Evolutionary conservation across 2,113 vertebrate species (phyloP).

Genomic region (Rhynchopsitta pachyrhyncha): DNA sequence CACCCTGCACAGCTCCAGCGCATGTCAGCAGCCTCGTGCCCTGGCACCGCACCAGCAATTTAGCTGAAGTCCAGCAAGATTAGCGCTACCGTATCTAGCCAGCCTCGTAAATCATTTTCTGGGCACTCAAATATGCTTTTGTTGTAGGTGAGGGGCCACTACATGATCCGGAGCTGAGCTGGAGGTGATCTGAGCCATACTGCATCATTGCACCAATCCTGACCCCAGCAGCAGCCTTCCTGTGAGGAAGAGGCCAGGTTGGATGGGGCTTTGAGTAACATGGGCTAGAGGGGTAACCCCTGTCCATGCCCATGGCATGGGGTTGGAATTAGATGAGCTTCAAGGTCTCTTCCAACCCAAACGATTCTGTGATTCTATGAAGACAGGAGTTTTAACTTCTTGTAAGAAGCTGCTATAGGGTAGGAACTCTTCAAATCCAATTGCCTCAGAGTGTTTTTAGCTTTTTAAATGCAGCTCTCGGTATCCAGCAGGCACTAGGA

Average conservation of each 20-base stretch:
- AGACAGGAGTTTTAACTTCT: background rate
- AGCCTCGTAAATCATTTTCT: background rate
- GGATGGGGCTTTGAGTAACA: background rate
- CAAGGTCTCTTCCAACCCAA: background rate
- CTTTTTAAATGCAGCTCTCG: accelerated
- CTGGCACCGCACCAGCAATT: background rate
- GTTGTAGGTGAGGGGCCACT: background rate
- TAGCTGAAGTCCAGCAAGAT: background rate
- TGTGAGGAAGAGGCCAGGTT: background rate
- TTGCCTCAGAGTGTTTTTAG: accelerated
- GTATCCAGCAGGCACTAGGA: conserved; percentile 6
- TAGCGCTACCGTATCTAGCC: background rate
- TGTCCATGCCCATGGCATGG: background rate
- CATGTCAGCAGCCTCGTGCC: background rate
- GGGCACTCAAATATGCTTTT: background rate
- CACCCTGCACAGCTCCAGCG: accelerated
- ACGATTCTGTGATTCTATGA: background rate
- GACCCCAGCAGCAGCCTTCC: background rate
- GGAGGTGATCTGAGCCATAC: background rate
- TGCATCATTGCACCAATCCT: background rate
- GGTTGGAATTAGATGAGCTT: background rate
- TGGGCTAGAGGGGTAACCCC: background rate
- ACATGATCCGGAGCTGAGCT: background rate
- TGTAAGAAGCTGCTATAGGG: background rate
- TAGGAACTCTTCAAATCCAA: accelerated